These are phyloP conservation scores for Varanus salvator DNA, from an alignment of 2,113 vertebrate genomes.

Conservation along the genomic window DNA sequence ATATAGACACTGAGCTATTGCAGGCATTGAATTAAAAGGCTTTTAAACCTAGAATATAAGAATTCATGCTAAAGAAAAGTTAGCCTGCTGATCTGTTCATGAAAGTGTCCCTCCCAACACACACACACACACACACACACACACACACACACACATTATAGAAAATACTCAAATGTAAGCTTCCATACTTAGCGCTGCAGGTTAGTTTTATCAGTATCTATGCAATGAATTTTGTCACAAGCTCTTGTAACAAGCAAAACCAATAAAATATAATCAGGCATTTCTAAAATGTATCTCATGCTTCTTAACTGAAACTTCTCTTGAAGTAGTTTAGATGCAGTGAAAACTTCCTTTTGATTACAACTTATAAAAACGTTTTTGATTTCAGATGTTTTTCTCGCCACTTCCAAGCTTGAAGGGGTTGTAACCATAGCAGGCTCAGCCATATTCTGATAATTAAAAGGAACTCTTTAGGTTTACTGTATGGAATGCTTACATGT, in stretches of 20 bases:
- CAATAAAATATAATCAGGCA: background rate
- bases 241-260: background rate
- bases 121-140: too few relatives aligned
- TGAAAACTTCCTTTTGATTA: background rate
- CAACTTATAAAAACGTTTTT: background rate
- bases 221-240: background rate
- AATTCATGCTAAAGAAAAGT: background rate
- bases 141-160: too few relatives aligned
- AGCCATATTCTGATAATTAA: background rate
- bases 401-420: background rate
- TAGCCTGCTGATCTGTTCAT: background rate
- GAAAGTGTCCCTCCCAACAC: background rate
- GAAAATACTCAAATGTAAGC: background rate
- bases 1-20: background rate
- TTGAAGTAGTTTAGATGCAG: background rate
- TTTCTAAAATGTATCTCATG: background rate
- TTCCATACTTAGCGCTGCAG: background rate
- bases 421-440: background rate
- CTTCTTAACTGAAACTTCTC: background rate
- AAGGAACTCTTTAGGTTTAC: background rate
- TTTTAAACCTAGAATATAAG: background rate
- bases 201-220: background rate
- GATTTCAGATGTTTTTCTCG: background rate
- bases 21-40: background rate
- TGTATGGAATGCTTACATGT: background rate